phyloP scores from a whole-genome alignment of 2,113 vertebrate species.

The Agelaius phoeniceus region DNA sequence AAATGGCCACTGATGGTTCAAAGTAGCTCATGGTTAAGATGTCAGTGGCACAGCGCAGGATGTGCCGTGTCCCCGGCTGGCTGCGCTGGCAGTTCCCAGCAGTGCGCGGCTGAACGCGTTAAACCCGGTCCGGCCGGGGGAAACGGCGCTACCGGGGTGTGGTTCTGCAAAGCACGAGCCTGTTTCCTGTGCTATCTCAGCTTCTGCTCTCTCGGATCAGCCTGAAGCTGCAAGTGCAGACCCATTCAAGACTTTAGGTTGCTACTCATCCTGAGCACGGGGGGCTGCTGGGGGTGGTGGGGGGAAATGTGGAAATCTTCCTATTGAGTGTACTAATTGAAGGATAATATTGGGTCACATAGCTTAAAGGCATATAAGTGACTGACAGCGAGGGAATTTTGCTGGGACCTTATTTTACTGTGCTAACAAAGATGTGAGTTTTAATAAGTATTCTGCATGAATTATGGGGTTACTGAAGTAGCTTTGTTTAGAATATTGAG shows the following conservation, averaged over 20 bases:
- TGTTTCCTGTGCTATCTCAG: conserved; percentile 11
- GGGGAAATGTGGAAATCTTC: neutral
- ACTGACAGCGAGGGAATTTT: neutral
- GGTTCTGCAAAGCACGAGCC: neutral
- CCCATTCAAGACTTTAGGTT: neutral
- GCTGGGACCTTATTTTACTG: neutral
- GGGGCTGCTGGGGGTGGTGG: neutral
- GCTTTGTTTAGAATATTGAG: neutral
- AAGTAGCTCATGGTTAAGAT: neutral
- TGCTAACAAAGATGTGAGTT: neutral
- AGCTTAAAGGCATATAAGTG: neutral
- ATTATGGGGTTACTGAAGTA: neutral
- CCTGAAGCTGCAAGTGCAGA: neutral
- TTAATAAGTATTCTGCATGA: neutral
- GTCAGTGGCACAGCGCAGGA: neutral
- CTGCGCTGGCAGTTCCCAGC: accelerated
- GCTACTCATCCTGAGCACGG: neutral
- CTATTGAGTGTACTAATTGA: neutral
- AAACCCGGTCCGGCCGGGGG: accelerated
- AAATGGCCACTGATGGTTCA: neutral
- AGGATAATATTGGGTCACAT: neutral
- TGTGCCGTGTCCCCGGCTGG: accelerated
- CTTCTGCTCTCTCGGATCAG: neutral
- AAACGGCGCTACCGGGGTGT: neutral
- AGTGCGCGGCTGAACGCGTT: neutral